Evolutionary conservation across 2,797 vertebrate species (phyloP).

Genomic region (Ibycter americanus): DNA sequence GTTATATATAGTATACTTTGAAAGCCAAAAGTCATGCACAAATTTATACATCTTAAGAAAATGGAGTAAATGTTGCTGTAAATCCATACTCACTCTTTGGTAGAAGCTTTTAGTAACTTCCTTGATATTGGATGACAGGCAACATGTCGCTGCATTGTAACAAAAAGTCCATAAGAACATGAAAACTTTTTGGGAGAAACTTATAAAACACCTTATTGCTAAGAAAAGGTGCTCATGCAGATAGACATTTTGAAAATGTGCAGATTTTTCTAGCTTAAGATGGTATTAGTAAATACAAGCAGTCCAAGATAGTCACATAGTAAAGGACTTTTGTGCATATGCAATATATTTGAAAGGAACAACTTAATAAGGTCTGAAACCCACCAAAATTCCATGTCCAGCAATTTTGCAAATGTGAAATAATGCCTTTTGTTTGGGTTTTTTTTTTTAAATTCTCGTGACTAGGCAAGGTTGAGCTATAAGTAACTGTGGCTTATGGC

Average conservation of each 20-base stretch:
- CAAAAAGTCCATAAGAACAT: neutral
- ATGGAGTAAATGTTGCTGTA: neutral
- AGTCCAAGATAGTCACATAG: neutral
- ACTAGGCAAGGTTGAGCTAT: neutral
- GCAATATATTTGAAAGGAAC: neutral
- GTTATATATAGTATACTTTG: neutral
- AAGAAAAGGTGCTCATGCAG: neutral
- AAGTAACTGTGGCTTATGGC: neutral
- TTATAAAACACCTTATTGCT: neutral
- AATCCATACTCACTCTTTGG: neutral
- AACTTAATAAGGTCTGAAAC: neutral
- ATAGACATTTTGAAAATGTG: neutral
- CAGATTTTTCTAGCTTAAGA: neutral
- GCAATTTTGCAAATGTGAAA: neutral
- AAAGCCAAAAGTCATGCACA: neutral
- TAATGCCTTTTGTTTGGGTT: neutral
- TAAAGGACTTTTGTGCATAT: neutral
- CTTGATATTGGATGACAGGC: neutral
- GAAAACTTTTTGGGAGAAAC: neutral
- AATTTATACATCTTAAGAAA: neutral
- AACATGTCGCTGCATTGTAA: neutral
- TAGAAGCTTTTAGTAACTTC: neutral
- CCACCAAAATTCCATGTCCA: neutral
- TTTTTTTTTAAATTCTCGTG: fast-evolving
- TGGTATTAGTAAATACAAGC: neutral